A percentile compares a stretch with the other conserved stretches of the same genome.
These are phyloP conservation scores for Onthophagus taurus DNA, from an alignment of 1,140 invertebrate genomes.

Conservation along the genomic window DNA sequence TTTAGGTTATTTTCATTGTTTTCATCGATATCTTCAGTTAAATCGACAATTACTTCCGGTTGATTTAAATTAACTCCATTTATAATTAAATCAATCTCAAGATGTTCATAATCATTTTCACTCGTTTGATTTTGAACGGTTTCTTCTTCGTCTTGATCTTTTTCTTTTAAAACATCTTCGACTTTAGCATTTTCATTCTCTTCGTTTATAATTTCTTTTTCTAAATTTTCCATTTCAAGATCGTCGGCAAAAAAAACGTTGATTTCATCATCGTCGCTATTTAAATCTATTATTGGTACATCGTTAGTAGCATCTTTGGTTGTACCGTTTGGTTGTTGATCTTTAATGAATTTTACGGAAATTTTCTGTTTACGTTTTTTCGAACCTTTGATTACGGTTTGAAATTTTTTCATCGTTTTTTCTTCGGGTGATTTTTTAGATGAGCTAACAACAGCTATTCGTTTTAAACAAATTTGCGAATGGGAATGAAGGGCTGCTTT, in stretches of 20 bases:
- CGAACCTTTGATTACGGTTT: slow-evolving; percentile 19
- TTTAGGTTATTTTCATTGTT: no score
- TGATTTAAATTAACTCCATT: background rate
- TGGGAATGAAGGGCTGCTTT: slow-evolving; percentile 55
- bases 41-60: background rate
- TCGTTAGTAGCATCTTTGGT: slow-evolving; percentile 6
- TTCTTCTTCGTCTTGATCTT: background rate
- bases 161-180: background rate
- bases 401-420: slow-evolving; percentile 17
- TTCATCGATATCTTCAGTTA: background rate
- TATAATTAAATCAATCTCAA: background rate
- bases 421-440: slow-evolving; percentile 15
- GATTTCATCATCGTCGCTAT: slow-evolving; percentile 3
- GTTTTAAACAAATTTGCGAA: slow-evolving; percentile 41
- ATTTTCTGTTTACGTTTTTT: slow-evolving; percentile 21
- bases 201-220: slow-evolving; percentile 3
- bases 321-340: background rate
- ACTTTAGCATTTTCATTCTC: background rate
- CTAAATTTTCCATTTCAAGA: background rate
- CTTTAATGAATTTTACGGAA: slow-evolving; percentile 7
- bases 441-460: slow-evolving; percentile 28
- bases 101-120: slow-evolving; percentile 5
- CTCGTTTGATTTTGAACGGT: background rate
- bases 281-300: background rate
- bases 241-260: slow-evolving; percentile 16